Evolutionary conservation across 2,888 invertebrate species (phyloP), one percentile per base, ranked within the genome.

Genomic region (Pecten maximus): DNA sequence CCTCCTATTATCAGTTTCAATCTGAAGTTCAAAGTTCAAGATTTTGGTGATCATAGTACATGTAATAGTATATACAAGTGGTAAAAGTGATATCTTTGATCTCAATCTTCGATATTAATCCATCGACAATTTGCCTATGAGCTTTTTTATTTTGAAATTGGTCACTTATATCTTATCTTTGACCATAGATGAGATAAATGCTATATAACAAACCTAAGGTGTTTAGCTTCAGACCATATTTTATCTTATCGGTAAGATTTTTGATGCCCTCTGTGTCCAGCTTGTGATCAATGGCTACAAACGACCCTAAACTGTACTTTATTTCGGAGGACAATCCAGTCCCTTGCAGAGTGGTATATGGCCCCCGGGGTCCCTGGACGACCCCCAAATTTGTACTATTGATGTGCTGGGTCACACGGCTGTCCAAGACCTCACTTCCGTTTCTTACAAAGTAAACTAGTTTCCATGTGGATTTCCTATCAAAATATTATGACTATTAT

Each of bases 391-490:
- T 16, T 16, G 91, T 40, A 0, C 60, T 39, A 6, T 93, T 91
- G n/a, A 94, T 87, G 40, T 92, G 90, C 4, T 88, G 54, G 19
- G 90, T 87, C 35, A 92, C 92, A 28, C 94, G 88, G 0, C 92
- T 91, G 89, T 94, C 94, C 23, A 93, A 40, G 4, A 92, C 87
- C 60, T 87, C 54, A 16, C 48, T 87, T n/a, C 87, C 88, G 19
- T 89, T 90, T 86, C 92, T 91, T 6, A 93, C 89, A 91, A 93
- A 93, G 90, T 94, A 94, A 2, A 90, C 90, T 23, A 94, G 87
- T 87, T 93, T 93, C 94, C 93, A 94, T 23, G 90, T 88, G 10
- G 94, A 94, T 87, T 91, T 91, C 19, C 94, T 94, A 89, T 39
- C 86, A 89, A 60, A 28, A 44, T 0, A 40, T n/a, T n/a, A n/a